These are phyloP conservation scores for Oligia strigilis DNA, from an alignment of 2,888 invertebrate species.

Conservation along the genomic window DNA sequence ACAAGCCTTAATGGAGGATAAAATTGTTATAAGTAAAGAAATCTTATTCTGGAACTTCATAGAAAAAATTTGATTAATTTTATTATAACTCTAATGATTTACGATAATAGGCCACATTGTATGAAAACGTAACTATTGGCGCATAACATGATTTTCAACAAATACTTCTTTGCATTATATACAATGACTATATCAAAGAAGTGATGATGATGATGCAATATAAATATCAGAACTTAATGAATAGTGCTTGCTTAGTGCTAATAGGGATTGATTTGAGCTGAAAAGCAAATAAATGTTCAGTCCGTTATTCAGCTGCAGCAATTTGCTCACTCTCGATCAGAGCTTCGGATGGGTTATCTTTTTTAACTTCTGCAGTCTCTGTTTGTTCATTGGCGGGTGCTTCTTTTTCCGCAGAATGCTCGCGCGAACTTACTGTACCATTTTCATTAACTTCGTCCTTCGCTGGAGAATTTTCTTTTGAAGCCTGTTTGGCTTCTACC, in stretches of 20 bases:
- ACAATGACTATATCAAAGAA: constrained; percentile 88
- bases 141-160: constrained; percentile 84
- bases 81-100: constrained; percentile 77
- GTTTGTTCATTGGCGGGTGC: constrained; percentile 58
- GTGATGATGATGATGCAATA: constrained; percentile 79
- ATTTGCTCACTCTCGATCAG: constrained; percentile 86
- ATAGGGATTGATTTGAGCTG: constrained; percentile 86
- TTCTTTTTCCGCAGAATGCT: constrained; percentile 84
- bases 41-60: constrained; percentile 85
- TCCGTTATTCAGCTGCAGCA: constrained; percentile 82
- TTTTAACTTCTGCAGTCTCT: constrained; percentile 76
- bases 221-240: constrained; percentile 86
- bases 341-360: constrained; percentile 83
- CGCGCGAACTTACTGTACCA: constrained; percentile 85
- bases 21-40: constrained; percentile 85
- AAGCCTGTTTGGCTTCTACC: constrained; percentile 72
- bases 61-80: constrained; percentile 78
- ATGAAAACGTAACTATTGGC: constrained; percentile 79
- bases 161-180: constrained; percentile 84
- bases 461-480: constrained; percentile 81
- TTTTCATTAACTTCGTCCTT: constrained; percentile 83
- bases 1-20: constrained; percentile 84
- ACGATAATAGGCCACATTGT: constrained; percentile 86
- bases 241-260: constrained; percentile 88
- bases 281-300: constrained; percentile 79